Conservation (phyloP, 2,888 invertebrate species). For the Sicus ferrugineus region DNA sequence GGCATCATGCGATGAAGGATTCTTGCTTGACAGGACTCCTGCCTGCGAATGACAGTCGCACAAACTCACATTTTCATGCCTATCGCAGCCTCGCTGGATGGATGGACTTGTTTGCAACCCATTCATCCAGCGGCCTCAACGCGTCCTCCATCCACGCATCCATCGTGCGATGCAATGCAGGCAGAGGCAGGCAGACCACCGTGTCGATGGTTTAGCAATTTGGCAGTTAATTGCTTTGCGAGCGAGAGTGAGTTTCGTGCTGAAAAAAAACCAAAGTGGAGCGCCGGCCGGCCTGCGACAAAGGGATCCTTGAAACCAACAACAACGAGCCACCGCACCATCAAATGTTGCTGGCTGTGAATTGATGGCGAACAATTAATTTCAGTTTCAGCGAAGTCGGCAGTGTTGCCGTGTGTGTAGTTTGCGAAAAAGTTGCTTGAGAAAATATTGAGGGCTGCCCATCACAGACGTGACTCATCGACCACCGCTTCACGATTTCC, state of each 20-base stretch:
- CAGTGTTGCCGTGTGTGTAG: background rate
- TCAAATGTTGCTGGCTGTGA: background rate
- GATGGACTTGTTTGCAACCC: background rate
- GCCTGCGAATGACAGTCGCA: constrained; percentile 21
- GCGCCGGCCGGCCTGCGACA: background rate
- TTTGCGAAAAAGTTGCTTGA: background rate
- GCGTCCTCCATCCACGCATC: background rate
- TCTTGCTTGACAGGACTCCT: too few species aligned
- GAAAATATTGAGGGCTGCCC: background rate
- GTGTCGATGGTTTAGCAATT: constrained; percentile 20
- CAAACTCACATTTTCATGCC: background rate
- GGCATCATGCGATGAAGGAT: too few species aligned
- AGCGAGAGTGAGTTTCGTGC: constrained; percentile 5
- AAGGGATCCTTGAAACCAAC: background rate
- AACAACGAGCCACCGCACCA: background rate
- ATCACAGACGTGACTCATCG: background rate
- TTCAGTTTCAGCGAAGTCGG: background rate
- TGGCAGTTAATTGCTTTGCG: constrained; percentile 27
- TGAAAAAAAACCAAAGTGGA: background rate
- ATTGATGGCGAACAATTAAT: background rate
- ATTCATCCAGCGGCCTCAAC: background rate
- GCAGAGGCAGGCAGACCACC: background rate
- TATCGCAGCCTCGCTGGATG: background rate
- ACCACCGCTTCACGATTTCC: background rate
- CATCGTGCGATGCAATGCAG: too few species aligned